Conservation (phyloP, 1,140 invertebrate species). For the Vollenhovia emeryi region DNA sequence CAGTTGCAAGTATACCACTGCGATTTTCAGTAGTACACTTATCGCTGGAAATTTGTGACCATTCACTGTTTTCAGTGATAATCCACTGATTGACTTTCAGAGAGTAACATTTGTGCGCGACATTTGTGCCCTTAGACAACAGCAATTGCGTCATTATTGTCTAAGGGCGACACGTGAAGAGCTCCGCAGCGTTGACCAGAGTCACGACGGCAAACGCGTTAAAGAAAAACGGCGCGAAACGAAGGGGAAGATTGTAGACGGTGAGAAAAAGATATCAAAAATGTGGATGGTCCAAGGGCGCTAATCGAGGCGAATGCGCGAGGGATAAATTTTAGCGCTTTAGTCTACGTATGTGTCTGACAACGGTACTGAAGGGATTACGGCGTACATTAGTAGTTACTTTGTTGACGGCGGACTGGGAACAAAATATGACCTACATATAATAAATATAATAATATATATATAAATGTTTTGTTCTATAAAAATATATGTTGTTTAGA, state of each 20-base stretch:
- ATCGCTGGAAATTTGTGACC: too few relatives aligned
- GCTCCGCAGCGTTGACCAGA: not conserved
- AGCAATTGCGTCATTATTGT: not conserved
- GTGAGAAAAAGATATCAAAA: not conserved
- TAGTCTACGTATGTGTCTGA: too few relatives aligned
- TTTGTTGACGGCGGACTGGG: constrained; percentile 34
- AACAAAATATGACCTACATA: constrained; percentile 43
- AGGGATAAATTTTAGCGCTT: constrained; percentile 7
- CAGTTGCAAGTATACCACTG: too few relatives aligned
- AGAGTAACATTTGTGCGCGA: too few relatives aligned
- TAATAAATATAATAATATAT: constrained; percentile 6
- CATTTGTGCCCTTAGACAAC: too few relatives aligned
- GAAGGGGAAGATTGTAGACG: not conserved
- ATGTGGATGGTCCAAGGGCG: not conserved
- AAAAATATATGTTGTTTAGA: constrained; percentile 45
- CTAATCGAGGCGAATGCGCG: not conserved
- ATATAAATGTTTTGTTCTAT: constrained; percentile 37
- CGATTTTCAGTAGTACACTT: too few relatives aligned
- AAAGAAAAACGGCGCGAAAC: not conserved
- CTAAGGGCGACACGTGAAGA: not conserved
- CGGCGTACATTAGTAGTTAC: not conserved
- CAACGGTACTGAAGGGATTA: constrained; percentile 26
- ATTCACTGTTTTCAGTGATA: too few relatives aligned
- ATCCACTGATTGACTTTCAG: too few relatives aligned
- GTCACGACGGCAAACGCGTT: not conserved